These are phyloP conservation scores for Rhopalosiphum nymphaeae DNA, from an alignment of 2,888 invertebrate species.

Conservation along the genomic window DNA sequence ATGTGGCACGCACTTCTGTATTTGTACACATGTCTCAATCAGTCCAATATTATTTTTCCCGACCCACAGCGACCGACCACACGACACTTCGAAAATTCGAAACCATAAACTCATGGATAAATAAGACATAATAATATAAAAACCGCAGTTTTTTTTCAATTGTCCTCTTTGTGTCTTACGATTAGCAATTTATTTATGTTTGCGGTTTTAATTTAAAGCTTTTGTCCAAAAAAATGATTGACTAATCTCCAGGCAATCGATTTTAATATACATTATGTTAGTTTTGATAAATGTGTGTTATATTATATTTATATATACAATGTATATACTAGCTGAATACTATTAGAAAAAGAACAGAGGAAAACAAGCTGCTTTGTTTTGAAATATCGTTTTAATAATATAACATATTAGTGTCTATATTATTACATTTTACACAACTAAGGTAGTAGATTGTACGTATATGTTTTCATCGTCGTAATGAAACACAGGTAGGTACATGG, in stretches of 20 bases:
- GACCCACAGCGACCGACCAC: background rate
- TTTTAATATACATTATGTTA: slow-evolving; percentile 16
- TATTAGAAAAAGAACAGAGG: background rate
- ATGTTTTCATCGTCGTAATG: background rate
- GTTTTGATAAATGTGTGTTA: background rate
- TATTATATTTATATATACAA: background rate
- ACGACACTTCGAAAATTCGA: slow-evolving; percentile 30
- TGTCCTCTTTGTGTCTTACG: background rate
- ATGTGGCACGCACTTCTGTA: background rate
- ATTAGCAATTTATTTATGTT: slow-evolving; percentile 26
- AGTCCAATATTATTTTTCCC: slow-evolving; percentile 18
- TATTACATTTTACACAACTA: background rate
- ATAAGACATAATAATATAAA: background rate
- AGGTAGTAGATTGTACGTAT: background rate
- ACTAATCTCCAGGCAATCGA: background rate
- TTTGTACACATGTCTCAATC: slow-evolving; percentile 31
- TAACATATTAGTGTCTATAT: background rate
- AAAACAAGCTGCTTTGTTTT: background rate
- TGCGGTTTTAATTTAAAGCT: background rate
- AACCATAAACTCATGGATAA: background rate
- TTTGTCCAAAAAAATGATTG: background rate
- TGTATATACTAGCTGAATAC: background rate
- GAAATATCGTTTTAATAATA: background rate
- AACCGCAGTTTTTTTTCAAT: background rate
- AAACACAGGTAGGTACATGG: background rate